Percentiles rank a stretch among this genome's conserved stretches.
Conservation (phyloP, 2,797 vertebrate genomes). For the Emys orbicularis region DNA sequence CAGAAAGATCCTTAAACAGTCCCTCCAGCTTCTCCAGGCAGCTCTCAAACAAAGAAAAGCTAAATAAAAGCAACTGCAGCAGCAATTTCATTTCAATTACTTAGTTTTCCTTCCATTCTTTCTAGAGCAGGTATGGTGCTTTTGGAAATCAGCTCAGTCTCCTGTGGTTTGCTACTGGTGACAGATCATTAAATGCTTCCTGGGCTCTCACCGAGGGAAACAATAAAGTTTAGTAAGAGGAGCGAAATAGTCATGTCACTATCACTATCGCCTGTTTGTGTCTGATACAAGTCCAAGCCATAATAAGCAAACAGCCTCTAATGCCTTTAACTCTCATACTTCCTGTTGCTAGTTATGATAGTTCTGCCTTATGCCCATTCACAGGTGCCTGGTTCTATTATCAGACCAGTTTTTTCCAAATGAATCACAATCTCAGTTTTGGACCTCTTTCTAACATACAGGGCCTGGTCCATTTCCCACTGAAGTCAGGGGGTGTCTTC, state of each 20-base stretch:
- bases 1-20: background rate
- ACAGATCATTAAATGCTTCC: background rate
- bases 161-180: background rate
- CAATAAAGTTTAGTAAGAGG: background rate
- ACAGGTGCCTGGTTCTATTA: fast-evolving
- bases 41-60: background rate
- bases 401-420: background rate
- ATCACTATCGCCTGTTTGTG: background rate
- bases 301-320: background rate
- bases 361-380: background rate
- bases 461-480: background rate
- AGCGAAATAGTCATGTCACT: background rate
- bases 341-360: background rate
- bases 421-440: background rate
- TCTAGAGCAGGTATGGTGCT: background rate
- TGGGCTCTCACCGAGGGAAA: background rate
- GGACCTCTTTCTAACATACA: background rate
- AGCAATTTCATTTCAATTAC: conserved; percentile 10
- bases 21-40: background rate
- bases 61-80: conserved; percentile 3
- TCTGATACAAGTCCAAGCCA: background rate
- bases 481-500: background rate
- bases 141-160: background rate
- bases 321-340: fast-evolving
- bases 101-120: background rate